Evolutionary conservation across 2,888 invertebrate species (phyloP), one percentile per base, ranked within the genome.

Genomic region (Cheilosia grossa): DNA sequence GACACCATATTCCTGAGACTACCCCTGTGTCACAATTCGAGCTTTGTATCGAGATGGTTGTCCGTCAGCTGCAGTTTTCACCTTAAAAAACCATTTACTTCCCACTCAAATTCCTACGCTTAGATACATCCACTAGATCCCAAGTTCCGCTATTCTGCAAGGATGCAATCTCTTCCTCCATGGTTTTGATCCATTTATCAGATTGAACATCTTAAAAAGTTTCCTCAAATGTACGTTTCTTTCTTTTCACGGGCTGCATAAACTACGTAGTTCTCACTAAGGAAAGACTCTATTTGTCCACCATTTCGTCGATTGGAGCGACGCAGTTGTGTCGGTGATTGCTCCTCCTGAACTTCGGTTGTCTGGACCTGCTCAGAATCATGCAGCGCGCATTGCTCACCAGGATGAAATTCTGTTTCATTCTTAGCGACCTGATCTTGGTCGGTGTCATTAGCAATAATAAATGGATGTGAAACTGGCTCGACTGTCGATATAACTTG

Each of bases 21-120:
- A 70, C 13, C 81, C 81, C 27, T 75, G 74, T n/a, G 81, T 75
- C n/a, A 75, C 69, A 44, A 75, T 17, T 51, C 74, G 72, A 4
- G 80, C 80, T 21, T 63, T 79, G 47, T 54, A 74, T 30, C 70
- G 53, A 7, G 70, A 19, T 15, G 63, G 17, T 53, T 15, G 24
- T 19, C 81, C 81, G 40, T 77, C 59, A 24, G 67, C 66, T 40
- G 19, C 42, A 5, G 58, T 56, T 82, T 78, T 82, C 7, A 42
- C 30, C 10, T 75, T 75, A n/a, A 63, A 81, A 9, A 74, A 61
- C 81, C 81, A 74, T 40, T 49, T 24, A 19, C 49, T 21, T 10
- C 49, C 49, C 17, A 49, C 10, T n/a, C 13, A 13, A 7, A 7
- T 21, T 27, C 1, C 10, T 27, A 6, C n/a, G 7, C 15, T 53